Conservation (phyloP, 1,140 invertebrate genomes). For the Neelides sp. region DNA sequence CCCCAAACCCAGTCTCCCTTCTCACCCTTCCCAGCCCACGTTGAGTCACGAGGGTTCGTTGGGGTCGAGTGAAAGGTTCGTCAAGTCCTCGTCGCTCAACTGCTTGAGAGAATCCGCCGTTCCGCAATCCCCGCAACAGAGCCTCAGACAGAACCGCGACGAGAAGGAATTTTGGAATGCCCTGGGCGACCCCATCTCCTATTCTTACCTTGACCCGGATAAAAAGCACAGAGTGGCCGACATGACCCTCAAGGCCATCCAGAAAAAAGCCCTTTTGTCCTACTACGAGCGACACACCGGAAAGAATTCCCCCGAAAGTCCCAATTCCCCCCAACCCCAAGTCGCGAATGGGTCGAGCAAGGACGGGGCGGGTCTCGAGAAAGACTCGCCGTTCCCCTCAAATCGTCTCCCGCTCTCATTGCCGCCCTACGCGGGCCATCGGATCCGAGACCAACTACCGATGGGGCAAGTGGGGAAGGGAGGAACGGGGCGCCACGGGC, state of each 20-base stretch:
- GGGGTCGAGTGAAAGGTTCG: slow-evolving; percentile 6
- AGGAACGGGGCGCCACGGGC: background rate
- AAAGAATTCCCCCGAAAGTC: slow-evolving; percentile 14
- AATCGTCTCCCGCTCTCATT: slow-evolving; percentile 17
- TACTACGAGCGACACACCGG: slow-evolving; percentile 62
- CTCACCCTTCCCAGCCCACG: slow-evolving; percentile 3
- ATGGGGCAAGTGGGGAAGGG: background rate
- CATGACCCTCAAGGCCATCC: slow-evolving; percentile 66
- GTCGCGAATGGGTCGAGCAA: background rate
- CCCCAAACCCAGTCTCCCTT: background rate
- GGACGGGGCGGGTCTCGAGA: slow-evolving; percentile 3
- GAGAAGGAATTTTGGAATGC: slow-evolving; percentile 21
- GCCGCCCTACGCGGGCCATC: slow-evolving; percentile 15
- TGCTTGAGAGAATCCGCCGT: slow-evolving; percentile 4
- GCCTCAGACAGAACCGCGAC: background rate
- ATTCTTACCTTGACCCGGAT: slow-evolving; percentile 59
- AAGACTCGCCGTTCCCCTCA: slow-evolving; percentile 13
- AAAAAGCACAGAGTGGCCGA: slow-evolving; percentile 60
- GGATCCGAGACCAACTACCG: slow-evolving; percentile 1
- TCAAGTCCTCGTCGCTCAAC: slow-evolving; percentile 9
- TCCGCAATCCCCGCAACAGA: slow-evolving; percentile 1
- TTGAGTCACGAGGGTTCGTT: background rate
- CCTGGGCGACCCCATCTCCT: slow-evolving; percentile 33
- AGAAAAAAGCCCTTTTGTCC: slow-evolving; percentile 70
- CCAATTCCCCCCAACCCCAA: background rate